A percentile compares a stretch with the other conserved stretches of the same genome.
Evolutionary conservation across 2,888 invertebrate genomes (phyloP).

Genomic region (Stenurella melanura): DNA sequence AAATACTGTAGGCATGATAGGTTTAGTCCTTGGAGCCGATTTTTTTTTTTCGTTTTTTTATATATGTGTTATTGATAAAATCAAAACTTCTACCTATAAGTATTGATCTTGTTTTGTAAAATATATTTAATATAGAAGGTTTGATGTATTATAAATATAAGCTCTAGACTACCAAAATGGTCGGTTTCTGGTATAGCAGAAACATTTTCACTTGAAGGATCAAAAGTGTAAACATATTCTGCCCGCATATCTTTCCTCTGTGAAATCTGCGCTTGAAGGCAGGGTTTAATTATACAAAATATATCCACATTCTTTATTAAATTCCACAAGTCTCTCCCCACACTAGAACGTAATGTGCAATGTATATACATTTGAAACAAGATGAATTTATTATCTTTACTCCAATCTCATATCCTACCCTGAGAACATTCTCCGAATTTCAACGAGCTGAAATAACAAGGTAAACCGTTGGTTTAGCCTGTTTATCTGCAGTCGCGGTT

Average conservation of each 20-base stretch:
- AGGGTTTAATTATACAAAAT: not conserved
- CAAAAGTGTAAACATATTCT: not conserved
- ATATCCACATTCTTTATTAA: slow-evolving; percentile 1
- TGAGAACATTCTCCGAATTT: slow-evolving; percentile 8
- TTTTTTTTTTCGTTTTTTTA: no score
- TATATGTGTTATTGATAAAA: no score
- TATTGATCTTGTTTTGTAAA: no score
- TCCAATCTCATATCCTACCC: slow-evolving; percentile 14
- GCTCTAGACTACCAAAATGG: no score
- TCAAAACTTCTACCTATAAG: no score
- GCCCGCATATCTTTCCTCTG: not conserved
- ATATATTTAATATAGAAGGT: no score
- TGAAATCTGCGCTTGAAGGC: not conserved
- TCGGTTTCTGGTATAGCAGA: not conserved
- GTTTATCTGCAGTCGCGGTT: slow-evolving; percentile 7
- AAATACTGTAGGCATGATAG: no score
- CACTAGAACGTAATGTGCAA: not conserved
- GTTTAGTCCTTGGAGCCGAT: no score
- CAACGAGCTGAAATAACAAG: slow-evolving; percentile 9
- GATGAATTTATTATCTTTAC: slow-evolving; percentile 13
- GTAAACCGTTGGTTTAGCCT: slow-evolving; percentile 18
- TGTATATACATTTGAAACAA: slow-evolving; percentile 1
- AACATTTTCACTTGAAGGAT: not conserved
- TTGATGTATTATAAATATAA: no score
- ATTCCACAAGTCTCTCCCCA: not conserved